phyloP scores from a whole-genome alignment of 2,888 invertebrate genomes.

The Drosophila barbarae region DNA sequence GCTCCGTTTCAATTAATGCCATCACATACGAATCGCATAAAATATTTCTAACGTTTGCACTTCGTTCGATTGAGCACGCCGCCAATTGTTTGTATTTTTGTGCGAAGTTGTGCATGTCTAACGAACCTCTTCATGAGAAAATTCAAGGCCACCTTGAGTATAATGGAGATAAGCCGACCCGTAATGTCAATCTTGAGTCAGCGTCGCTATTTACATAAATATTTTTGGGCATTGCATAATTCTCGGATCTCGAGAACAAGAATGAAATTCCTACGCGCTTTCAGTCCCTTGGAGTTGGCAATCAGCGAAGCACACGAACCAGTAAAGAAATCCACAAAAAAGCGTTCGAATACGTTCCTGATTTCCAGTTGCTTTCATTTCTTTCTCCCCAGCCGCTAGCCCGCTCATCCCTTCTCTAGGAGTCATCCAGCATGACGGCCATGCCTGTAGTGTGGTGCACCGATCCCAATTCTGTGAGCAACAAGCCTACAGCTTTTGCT shows the following conservation, averaged over 20 bases:
- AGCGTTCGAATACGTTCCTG: neutral
- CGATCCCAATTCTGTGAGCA: slow-evolving; percentile 80
- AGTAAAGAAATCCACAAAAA: slow-evolving; percentile 20
- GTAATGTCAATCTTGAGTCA: neutral
- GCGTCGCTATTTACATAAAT: slow-evolving; percentile 38
- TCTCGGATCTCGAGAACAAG: slow-evolving; percentile 17
- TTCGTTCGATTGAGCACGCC: slow-evolving; percentile 44
- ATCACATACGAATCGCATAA: slow-evolving; percentile 54
- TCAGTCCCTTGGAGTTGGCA: neutral
- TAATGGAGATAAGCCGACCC: neutral
- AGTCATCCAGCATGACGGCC: slow-evolving; percentile 74
- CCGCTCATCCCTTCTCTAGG: neutral
- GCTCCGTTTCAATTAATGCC: slow-evolving; percentile 40
- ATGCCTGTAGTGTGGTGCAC: slow-evolving; percentile 80
- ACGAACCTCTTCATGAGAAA: slow-evolving; percentile 8
- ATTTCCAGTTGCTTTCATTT: slow-evolving; percentile 9
- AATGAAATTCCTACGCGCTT: slow-evolving; percentile 19
- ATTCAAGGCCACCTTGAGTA: slow-evolving; percentile 18
- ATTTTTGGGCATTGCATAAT: slow-evolving; percentile 29
- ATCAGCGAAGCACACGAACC: slow-evolving; percentile 18
- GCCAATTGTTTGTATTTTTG: slow-evolving; percentile 27
- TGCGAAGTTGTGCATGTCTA: neutral
- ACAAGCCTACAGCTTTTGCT: slow-evolving; percentile 79
- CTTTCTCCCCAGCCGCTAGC: slow-evolving; percentile 18
- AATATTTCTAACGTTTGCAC: slow-evolving; percentile 36